Conservation (phyloP, 2,797 vertebrate genomes). For the Sebastiscus albofasciatus region DNA sequence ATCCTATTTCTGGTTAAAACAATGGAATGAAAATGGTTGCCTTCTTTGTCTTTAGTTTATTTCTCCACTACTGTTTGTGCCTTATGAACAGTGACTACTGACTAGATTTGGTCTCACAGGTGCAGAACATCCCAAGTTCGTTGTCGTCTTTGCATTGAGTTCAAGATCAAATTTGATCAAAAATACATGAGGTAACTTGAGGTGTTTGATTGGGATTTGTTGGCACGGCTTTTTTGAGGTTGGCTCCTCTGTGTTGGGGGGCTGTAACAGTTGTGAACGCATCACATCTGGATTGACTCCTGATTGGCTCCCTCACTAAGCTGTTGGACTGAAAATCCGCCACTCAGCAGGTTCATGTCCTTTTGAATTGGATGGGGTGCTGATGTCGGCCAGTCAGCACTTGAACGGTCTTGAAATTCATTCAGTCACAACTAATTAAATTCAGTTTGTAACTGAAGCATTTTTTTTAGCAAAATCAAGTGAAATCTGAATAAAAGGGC, state of each 20-base stretch:
- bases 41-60: no score
- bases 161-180: no score
- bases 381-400: conserved; percentile 23
- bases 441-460: not conserved
- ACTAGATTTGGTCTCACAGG: no score
- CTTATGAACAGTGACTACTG: no score
- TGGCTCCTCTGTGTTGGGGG: not conserved
- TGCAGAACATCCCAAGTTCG: no score
- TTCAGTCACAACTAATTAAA: conserved; percentile 11
- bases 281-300: not conserved
- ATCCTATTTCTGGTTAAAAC: no score
- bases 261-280: not conserved
- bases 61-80: no score
- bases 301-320: conserved; percentile 1
- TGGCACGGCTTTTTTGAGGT: not conserved
- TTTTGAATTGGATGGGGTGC: conserved; percentile 14
- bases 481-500: not conserved
- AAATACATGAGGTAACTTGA: not conserved
- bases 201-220: not conserved
- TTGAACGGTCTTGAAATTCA: not conserved
- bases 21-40: no score
- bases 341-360: conserved; percentile 15
- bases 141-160: no score
- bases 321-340: not conserved
- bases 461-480: not conserved